Base-by-base conservation (phyloP, 1,140 invertebrate genomes). In the Battus philenor region DNA sequence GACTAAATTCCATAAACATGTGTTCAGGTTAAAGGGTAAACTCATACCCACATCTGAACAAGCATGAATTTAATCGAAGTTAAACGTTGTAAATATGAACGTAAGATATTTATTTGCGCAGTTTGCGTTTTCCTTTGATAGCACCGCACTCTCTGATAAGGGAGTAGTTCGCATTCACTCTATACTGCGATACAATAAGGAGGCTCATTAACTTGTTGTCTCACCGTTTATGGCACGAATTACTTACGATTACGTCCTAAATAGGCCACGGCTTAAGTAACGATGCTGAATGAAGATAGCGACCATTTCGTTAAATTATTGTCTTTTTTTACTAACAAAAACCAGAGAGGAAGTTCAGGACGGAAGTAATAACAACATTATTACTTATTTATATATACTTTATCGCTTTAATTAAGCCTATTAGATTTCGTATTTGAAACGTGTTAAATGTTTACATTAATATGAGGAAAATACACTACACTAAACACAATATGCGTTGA, bases 91-190 rank as follows among this genome's bases (percentile, higher is more conserved):
- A 53, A 32, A 31, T 32, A 34, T 52, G 32, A 51, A 22, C 10
- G 39, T 59, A 68, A 59, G 61, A 47, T 46, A 47, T 67, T 32
- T 57, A 62, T 61, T 67, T 51, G 48, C 52, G 55, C 48, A 55
- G 44, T 58, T 47, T 50, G 38, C 11, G 15, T 26, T 57, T 57
- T 47, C 54, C 57, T 78, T 80, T 80, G 68, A 76, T 69, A 66
- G 54, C 29, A 43, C 74, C 74, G 72, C 72, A 11, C 18, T 20
- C 33, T 34, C 38, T 59, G 74, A 78, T 81, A 81, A 76, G 56
- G 49, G 17, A 39, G 36, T 44, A 55, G 47, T 63, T 48, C 54
- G 54, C 50, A 58, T 45, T 57, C 50, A 32, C 43, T 33, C 41
- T 48, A 44, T 47, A 56, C 9, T 11, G 29, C 29, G 29, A 11